A percentile compares a stretch with the other conserved stretches of the same genome.
phyloP scores from a whole-genome alignment of 2,888 invertebrate genomes.

The Ecliptopera silaceata region DNA sequence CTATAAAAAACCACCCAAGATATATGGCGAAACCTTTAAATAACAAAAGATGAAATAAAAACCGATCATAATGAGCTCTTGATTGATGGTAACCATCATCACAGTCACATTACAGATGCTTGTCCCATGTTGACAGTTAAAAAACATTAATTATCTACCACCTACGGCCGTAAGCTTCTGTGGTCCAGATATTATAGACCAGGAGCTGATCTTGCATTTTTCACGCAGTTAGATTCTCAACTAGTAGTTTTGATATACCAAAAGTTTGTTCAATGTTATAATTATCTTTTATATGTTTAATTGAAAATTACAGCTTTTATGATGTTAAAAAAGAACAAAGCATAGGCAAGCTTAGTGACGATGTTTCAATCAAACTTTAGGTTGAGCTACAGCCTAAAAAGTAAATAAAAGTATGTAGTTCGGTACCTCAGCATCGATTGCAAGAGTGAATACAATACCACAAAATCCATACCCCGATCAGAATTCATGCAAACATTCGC shows the following conservation, averaged over 20 bases:
- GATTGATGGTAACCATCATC: slow-evolving; percentile 50
- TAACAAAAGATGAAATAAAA: neutral
- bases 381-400: too few species aligned
- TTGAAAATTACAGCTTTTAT: too few species aligned
- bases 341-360: too few species aligned
- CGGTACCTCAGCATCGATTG: too few species aligned
- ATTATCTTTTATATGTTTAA: too few species aligned
- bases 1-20: neutral
- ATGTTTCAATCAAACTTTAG: too few species aligned
- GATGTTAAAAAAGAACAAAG: too few species aligned
- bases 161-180: slow-evolving; percentile 48
- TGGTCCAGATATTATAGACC: slow-evolving; percentile 45
- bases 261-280: too few species aligned
- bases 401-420: too few species aligned
- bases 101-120: slow-evolving; percentile 50
- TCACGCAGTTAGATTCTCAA: neutral
- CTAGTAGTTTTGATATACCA: neutral
- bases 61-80: slow-evolving; percentile 36
- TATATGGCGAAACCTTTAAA: neutral
- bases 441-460: too few species aligned
- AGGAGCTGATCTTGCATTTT: slow-evolving; percentile 6
- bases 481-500: too few species aligned
- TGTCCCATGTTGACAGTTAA: slow-evolving; percentile 52
- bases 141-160: slow-evolving; percentile 57
- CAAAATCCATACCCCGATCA: too few species aligned